Percentiles rank a stretch among this genome's conserved stretches.
Evolutionary conservation across 2,113 vertebrate genomes (phyloP).

Genomic region (Peromyscus leucopus): DNA sequence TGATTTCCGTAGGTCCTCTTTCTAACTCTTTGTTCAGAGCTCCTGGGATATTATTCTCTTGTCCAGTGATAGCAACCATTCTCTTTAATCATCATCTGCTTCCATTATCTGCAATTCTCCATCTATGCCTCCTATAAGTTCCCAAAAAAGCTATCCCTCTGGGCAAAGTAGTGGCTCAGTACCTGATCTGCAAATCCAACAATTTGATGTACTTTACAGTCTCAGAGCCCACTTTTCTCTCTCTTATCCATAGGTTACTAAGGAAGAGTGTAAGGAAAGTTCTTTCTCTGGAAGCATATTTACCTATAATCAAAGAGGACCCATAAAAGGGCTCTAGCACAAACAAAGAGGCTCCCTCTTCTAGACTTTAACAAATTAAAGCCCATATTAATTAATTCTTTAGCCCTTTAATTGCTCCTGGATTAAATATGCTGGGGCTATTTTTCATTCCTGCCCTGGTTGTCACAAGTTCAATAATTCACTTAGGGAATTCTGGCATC

Average conservation of each 20-base stretch:
- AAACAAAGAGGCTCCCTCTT: conserved; percentile 47
- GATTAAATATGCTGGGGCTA: conserved; percentile 68
- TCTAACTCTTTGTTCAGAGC: conserved; percentile 43
- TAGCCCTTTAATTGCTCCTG: conserved; percentile 69
- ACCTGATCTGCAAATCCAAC: conserved; percentile 40
- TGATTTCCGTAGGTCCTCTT: conserved; percentile 22
- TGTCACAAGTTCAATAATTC: conserved; percentile 73
- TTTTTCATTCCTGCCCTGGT: conserved; percentile 65
- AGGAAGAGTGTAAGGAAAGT: conserved; percentile 11
- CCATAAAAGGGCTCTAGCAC: neutral
- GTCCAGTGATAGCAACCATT: neutral
- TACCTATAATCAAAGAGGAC: conserved; percentile 58
- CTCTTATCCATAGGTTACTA: conserved; percentile 26
- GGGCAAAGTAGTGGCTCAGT: neutral
- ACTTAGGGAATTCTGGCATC: conserved; percentile 67
- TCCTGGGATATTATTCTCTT: neutral
- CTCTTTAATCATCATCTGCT: neutral
- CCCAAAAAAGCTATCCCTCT: neutral
- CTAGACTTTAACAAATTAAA: conserved; percentile 63
- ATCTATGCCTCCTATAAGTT: neutral
- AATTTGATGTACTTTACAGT: conserved; percentile 38
- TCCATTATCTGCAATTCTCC: conserved; percentile 18
- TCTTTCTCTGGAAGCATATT: conserved; percentile 32
- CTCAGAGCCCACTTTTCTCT: neutral
- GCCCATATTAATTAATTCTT: conserved; percentile 72